Evolutionary conservation across 1,140 invertebrate genomes (phyloP).

Genomic region (Drosophila rufa): DNA sequence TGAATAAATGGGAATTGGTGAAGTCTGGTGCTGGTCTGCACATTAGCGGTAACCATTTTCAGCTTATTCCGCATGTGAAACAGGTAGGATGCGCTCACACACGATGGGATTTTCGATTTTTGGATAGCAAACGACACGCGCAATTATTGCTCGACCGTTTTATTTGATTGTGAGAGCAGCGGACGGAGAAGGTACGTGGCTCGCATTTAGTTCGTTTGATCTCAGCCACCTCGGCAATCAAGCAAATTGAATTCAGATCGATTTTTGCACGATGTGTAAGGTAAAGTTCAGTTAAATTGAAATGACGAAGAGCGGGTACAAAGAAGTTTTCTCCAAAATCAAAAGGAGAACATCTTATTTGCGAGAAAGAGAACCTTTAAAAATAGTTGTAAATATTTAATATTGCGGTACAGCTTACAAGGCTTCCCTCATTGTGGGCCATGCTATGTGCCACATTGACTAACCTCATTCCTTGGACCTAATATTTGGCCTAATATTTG

Average conservation of each 20-base stretch:
- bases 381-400: no score
- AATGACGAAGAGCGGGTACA: not conserved
- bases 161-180: constrained; percentile 55
- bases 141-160: constrained; percentile 81
- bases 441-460: constrained; percentile 35
- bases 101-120: constrained; percentile 61
- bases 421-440: not conserved
- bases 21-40: constrained; percentile 42
- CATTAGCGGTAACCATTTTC: constrained; percentile 73
- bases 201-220: constrained; percentile 76
- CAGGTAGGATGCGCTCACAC: constrained; percentile 62
- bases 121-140: constrained; percentile 75
- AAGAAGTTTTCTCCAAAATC: not conserved
- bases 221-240: constrained; percentile 66
- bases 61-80: constrained; percentile 79
- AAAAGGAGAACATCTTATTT: not conserved
- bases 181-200: constrained; percentile 50
- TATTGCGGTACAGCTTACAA: not conserved
- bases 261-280: constrained; percentile 53
- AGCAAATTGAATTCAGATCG: constrained; percentile 80
- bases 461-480: constrained; percentile 38
- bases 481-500: constrained; percentile 46
- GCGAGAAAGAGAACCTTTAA: no score
- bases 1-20: not conserved
- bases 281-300: constrained; percentile 46